Conservation (phyloP, 2,888 invertebrate genomes). For the Agonopterix subpropinquella region DNA sequence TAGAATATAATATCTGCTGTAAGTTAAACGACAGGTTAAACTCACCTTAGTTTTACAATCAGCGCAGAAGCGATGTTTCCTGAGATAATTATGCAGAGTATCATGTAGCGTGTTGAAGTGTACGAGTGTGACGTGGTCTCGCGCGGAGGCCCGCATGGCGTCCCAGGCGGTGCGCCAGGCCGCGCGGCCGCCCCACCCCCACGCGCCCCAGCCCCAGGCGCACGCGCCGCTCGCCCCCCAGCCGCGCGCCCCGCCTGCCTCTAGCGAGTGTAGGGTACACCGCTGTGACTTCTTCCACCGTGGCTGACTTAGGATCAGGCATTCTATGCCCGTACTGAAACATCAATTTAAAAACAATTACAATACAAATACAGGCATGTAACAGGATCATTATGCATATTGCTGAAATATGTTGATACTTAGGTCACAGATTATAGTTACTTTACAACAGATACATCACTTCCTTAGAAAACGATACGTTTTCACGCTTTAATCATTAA, state of each 20-base stretch:
- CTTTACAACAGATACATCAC: too few relatives aligned
- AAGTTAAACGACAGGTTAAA: too few relatives aligned
- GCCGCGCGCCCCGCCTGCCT: conserved; percentile 85
- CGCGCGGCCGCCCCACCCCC: conserved; percentile 75
- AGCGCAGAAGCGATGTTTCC: conserved; percentile 95
- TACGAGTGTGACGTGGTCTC: conserved; percentile 90
- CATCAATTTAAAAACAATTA: too few relatives aligned
- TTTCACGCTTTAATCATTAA: too few relatives aligned
- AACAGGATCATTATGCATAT: too few relatives aligned
- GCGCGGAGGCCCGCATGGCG: conserved; percentile 86
- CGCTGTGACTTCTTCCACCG: conserved; percentile 92
- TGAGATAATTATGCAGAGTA: conserved; percentile 91
- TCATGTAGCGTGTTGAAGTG: conserved; percentile 89
- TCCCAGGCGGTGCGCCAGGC: conserved; percentile 91
- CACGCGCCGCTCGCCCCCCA: conserved; percentile 81
- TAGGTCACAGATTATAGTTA: too few relatives aligned
- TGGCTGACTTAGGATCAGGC: conserved; percentile 86
- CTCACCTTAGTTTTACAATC: conserved; percentile 94
- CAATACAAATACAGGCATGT: too few relatives aligned
- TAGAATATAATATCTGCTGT: too few relatives aligned
- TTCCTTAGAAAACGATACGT: too few relatives aligned
- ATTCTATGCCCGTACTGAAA: conserved; percentile 82
- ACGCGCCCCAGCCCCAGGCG: conserved; percentile 87
- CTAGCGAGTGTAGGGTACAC: conserved; percentile 92
- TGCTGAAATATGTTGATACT: too few relatives aligned